phyloP scores from a whole-genome alignment of 2,113 vertebrate genomes.

The Chaetura pelagica region DNA sequence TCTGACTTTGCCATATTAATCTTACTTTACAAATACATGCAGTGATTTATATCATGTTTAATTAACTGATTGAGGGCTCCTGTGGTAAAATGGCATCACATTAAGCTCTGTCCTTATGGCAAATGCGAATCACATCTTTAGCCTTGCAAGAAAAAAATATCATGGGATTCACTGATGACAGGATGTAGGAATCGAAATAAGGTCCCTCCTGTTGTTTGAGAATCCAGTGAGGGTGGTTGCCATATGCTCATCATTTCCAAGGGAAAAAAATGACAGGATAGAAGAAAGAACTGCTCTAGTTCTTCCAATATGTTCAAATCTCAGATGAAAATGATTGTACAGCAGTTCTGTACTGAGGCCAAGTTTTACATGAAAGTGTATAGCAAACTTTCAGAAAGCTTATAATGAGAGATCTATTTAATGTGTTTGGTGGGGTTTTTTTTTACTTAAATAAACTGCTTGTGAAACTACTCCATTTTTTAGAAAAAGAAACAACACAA shows the following conservation, averaged over 20 bases:
- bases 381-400: slow-evolving; percentile 76
- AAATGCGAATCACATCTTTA: slow-evolving; percentile 84
- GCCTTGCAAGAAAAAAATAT: slow-evolving; percentile 83
- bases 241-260: slow-evolving; percentile 92
- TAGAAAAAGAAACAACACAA: background rate
- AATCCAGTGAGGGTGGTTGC: slow-evolving; percentile 89
- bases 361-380: slow-evolving; percentile 78
- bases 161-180: slow-evolving; percentile 88
- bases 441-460: slow-evolving; percentile 59
- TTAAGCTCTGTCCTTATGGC: slow-evolving; percentile 84
- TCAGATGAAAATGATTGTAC: slow-evolving; percentile 84
- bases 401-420: slow-evolving; percentile 66
- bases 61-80: slow-evolving; percentile 87
- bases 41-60: slow-evolving; percentile 87
- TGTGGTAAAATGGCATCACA: slow-evolving; percentile 81
- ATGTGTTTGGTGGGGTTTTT: background rate
- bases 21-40: slow-evolving; percentile 83
- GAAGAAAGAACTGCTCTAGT: slow-evolving; percentile 86
- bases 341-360: slow-evolving; percentile 78
- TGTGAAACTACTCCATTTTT: slow-evolving; percentile 7
- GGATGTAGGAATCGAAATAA: slow-evolving; percentile 88
- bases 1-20: slow-evolving; percentile 81
- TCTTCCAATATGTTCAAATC: slow-evolving; percentile 94
- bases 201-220: slow-evolving; percentile 89
- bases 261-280: slow-evolving; percentile 87